Base-by-base conservation (phyloP, 2,113 vertebrate species). In the Platysternon megacephalum region DNA sequence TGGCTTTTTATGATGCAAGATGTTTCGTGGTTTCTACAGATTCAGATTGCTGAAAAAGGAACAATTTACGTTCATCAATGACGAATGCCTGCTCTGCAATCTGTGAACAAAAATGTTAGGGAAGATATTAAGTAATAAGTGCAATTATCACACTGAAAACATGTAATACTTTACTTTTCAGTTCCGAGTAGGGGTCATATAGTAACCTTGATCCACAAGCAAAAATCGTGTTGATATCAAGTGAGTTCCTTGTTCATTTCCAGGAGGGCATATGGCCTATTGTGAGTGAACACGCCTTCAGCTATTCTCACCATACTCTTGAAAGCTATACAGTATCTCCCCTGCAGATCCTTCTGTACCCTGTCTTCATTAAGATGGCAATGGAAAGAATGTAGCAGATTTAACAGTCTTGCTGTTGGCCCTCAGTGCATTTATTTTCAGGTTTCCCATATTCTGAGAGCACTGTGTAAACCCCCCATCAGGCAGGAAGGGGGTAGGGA, bases 1-100 rank as follows among this genome's bases (percentile, higher is more conserved):
- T 87, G 80, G 65, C 51, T 53, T 96, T 85, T 88, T 88, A 81
- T 85, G 92, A 86, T 89, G 88, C 16, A 92, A 85, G 48, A 92
- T 89, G 91, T 85, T 52, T 80, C 65, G 3, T 39, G n/a, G 14
- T 32, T 79, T 16, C 28, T 95, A 86, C 86, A 48, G n/a, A 16
- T 39, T 39, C 65, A 72, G 35, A 65, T 48, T 85, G 26, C 53
- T 28, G 32, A 46, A 95, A 93, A 93, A 44, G 84, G 84, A 82
- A 91, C 87, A 84, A 91, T 1, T 81, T 52, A n/a, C 22, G 74
- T 79, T 81, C 80, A 78, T n/a, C 35, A 90, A 22, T 46, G 87
- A 91, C 74, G 74, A 85, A 94, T 88, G 44, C 51, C 84, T 91
- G 52, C 46, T 74, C 74, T 85, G 56, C 56, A 79, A n/a, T 32